Evolutionary conservation across 2,888 invertebrate species (phyloP).

Genomic region (Lapara coniferarum): DNA sequence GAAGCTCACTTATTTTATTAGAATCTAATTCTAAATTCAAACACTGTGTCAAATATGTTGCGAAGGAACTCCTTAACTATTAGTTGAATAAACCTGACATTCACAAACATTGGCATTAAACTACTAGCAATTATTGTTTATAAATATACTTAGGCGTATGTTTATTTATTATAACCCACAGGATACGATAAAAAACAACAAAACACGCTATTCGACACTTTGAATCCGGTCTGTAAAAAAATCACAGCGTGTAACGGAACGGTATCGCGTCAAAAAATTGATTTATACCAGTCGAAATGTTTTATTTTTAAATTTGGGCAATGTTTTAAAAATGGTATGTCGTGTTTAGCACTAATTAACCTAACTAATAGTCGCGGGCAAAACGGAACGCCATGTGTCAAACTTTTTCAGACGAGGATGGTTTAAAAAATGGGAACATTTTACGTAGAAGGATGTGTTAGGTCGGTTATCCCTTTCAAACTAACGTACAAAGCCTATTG

Average conservation of each 20-base stretch:
- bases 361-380: constrained; percentile 57
- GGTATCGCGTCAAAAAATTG: constrained; percentile 69
- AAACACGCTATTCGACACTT: constrained; percentile 64
- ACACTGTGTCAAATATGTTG: neutral
- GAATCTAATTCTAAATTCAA: neutral
- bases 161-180: constrained; percentile 40
- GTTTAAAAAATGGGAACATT: constrained; percentile 25
- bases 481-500: too few relatives aligned
- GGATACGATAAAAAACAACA: constrained; percentile 60
- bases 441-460: neutral
- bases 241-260: constrained; percentile 66
- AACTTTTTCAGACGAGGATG: constrained; percentile 41
- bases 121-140: constrained; percentile 22
- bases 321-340: constrained; percentile 48
- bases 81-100: constrained; percentile 1
- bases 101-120: constrained; percentile 11
- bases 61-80: neutral
- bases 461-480: neutral
- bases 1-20: too few relatives aligned
- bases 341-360: constrained; percentile 72
- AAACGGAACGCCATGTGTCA: constrained; percentile 47
- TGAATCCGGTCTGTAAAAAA: constrained; percentile 76
- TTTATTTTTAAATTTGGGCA: constrained; percentile 33
- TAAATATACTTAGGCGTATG: constrained; percentile 19
- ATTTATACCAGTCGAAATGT: constrained; percentile 67